Evolutionary conservation across 30 jellyfish, hydroid and myxozoan genomes (phyloP).

Genomic region (Hydra vulgaris): DNA sequence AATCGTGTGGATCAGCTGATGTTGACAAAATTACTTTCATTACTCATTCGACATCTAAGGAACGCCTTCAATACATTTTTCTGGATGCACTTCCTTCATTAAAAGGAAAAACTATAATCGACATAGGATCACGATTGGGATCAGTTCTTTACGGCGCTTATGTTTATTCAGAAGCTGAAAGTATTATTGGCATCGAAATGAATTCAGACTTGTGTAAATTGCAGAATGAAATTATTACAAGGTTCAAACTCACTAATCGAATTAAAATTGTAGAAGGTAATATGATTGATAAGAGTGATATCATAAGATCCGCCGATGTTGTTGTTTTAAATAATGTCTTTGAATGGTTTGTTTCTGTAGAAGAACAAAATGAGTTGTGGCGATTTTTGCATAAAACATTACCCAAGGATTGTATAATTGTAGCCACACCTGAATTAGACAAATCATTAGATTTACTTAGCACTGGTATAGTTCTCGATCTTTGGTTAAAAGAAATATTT

Average conservation of each 20-base stretch:
- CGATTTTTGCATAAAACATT: not conserved
- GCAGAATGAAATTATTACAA: slow-evolving; percentile 24
- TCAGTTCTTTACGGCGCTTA: slow-evolving; percentile 51
- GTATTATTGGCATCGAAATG: slow-evolving; percentile 46
- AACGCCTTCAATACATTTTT: slow-evolving; percentile 25
- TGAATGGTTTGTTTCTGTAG: slow-evolving; percentile 33
- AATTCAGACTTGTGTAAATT: slow-evolving; percentile 33
- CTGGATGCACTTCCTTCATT: slow-evolving; percentile 13
- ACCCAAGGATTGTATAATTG: not conserved
- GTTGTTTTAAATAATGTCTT: slow-evolving; percentile 32
- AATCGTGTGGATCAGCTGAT: slow-evolving; percentile 23
- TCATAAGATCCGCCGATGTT: slow-evolving; percentile 23
- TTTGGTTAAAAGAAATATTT: slow-evolving; percentile 3
- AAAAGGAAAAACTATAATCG: slow-evolving; percentile 23
- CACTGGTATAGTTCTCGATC: slow-evolving; percentile 3
- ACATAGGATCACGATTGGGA: slow-evolving; percentile 54
- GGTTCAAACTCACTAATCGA: slow-evolving; percentile 31
- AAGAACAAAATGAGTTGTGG: slow-evolving; percentile 24
- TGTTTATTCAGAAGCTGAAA: slow-evolving; percentile 17
- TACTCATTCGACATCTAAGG: slow-evolving; percentile 41
- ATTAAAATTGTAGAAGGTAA: slow-evolving; percentile 16
- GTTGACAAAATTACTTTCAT: slow-evolving; percentile 20
- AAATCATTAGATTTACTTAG: not conserved
- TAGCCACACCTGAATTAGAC: not conserved
- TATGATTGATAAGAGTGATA: not conserved